These are phyloP conservation scores for Scaptomyza reducta DNA, from an alignment of 2,888 invertebrate species.

Conservation along the genomic window DNA sequence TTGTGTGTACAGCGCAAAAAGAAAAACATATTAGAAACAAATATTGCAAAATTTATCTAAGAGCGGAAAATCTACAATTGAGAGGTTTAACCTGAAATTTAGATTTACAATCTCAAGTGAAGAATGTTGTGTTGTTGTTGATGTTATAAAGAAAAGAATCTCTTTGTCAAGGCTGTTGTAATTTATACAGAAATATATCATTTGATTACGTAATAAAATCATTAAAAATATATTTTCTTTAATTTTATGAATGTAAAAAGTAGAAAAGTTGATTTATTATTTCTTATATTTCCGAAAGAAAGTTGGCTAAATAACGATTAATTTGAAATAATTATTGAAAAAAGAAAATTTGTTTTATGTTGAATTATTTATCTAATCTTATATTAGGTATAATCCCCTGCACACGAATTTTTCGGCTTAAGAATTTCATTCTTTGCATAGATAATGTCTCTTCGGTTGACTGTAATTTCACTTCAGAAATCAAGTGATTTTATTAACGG, in stretches of 20 bases:
- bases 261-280: background rate
- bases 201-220: background rate
- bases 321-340: background rate
- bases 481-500: conserved; percentile 30
- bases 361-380: background rate
- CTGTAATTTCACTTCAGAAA: conserved; percentile 34
- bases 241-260: background rate
- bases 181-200: no score
- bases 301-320: conserved; percentile 5
- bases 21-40: background rate
- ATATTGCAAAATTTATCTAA: no score
- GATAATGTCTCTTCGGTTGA: conserved; percentile 4
- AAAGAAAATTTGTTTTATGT: background rate
- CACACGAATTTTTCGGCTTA: background rate
- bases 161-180: background rate
- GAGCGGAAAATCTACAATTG: no score
- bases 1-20: background rate
- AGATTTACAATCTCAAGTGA: background rate
- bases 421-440: background rate
- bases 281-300: conserved; percentile 7
- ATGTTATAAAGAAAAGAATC: background rate
- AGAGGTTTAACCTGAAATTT: background rate
- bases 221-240: background rate
- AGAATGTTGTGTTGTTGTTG: background rate
- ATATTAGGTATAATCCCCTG: background rate